Conservation (phyloP, 2,113 vertebrate genomes). For the Passer montanus region DNA sequence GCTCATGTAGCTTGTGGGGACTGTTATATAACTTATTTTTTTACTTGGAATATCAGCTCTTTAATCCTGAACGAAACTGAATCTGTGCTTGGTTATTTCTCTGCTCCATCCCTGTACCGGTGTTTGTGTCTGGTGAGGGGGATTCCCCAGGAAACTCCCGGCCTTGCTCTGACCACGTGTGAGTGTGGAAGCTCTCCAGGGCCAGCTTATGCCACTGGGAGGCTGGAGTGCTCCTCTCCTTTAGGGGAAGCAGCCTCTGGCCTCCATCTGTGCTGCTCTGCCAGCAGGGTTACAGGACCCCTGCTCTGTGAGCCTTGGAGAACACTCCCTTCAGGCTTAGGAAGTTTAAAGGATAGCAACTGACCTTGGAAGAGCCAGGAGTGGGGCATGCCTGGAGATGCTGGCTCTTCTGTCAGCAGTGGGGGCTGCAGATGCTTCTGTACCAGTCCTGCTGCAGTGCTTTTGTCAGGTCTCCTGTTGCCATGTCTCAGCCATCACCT, state of each 20-base stretch:
- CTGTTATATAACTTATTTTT: slow-evolving; percentile 28
- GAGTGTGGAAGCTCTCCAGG: neutral
- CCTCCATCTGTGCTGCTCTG: rapidly evolving
- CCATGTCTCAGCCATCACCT: neutral
- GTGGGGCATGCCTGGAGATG: rapidly evolving
- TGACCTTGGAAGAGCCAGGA: neutral
- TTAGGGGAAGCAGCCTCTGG: neutral
- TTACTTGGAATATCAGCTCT: neutral
- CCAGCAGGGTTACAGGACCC: rapidly evolving
- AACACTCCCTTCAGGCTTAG: rapidly evolving
- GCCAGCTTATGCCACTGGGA: rapidly evolving
- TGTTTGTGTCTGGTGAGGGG: neutral
- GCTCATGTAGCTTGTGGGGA: neutral
- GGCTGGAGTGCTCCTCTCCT: rapidly evolving
- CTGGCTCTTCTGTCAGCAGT: neutral
- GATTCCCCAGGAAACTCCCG: neutral
- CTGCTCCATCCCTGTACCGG: neutral
- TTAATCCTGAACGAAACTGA: neutral
- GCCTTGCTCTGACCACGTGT: neutral
- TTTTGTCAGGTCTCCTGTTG: neutral
- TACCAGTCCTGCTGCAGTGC: rapidly evolving
- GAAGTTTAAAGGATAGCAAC: neutral
- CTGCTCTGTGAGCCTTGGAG: neutral
- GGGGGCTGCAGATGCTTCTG: neutral
- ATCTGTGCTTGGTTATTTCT: neutral